Base-by-base conservation (phyloP, 2,888 invertebrate genomes). In the Agrotis clavis region DNA sequence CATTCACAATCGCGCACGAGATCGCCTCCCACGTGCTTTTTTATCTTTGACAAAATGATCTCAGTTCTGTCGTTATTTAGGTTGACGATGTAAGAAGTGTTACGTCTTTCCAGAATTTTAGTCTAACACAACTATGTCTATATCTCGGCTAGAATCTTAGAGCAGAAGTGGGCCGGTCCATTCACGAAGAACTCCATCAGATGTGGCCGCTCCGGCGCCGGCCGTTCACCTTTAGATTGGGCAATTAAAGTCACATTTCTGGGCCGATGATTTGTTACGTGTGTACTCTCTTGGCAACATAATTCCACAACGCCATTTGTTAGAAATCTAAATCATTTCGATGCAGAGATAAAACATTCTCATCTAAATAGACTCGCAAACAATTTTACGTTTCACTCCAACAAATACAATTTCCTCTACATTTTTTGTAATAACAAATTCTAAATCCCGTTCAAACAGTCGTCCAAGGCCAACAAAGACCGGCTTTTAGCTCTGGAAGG, bases 121-220 rank as follows among this genome's bases (percentile, higher is more conserved):
- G 76, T 83, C 79, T 84, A 77, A 76, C 76, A 83, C 83, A 85
- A 82, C 76, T 82, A 74, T 80, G 66, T 86, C 81, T 83, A 79
- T 90, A 90, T 91, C 90, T 85, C 84, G 25, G 47, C 69, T 86
- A 71, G 79, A 90, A 92, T 90, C 86, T 74, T 73, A 73, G 72
- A 73, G 78, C 70, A 47, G 81, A 77, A 87, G 91, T 92, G 91
- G 93, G 93, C 87, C 89, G 94, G 89, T 80, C 91, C 92, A 92
- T 94, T 94, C 94, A 94, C 93, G 93, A 92, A 86, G 90, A 91
- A 86, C 84, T 82, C 79, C 87, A 90, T 91, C 89, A 87, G 89
- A 91, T 91, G 89, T 83, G 84, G 87, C 79, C 67, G 66, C 59
- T 47, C 48, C 67, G 48, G 76, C 70, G 67, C 74, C 84, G 93